A percentile compares a stretch with the other conserved stretches of the same genome.
These are phyloP conservation scores for Hyphantria cunea DNA, from an alignment of 1,140 invertebrate species.

Conservation along the genomic window DNA sequence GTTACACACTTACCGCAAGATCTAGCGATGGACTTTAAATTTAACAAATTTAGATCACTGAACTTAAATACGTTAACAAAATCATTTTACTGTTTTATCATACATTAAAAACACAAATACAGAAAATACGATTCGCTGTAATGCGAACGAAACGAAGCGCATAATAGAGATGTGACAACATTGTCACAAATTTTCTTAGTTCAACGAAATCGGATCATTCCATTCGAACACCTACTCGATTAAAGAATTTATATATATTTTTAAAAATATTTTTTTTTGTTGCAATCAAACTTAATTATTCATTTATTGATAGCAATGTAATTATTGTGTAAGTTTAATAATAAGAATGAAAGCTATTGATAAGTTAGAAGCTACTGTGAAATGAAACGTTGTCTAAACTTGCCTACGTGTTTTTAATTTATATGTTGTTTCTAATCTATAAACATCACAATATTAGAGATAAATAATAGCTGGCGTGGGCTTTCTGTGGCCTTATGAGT, in stretches of 20 bases:
- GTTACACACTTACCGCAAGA: constrained; percentile 71
- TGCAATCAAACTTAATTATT: no score
- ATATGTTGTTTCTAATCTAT: no score
- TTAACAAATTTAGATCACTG: constrained; percentile 53
- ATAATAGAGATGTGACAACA: constrained; percentile 37
- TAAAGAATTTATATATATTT: constrained; percentile 1
- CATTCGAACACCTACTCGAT: constrained; percentile 2
- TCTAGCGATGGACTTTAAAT: constrained; percentile 65
- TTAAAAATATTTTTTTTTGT: not conserved
- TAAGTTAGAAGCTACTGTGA: no score
- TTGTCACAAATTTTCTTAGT: not conserved
- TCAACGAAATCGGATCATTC: no score
- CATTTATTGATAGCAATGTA: no score
- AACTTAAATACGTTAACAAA: constrained; percentile 38
- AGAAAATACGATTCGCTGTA: constrained; percentile 42
- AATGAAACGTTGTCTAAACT: no score
- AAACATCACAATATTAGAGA: no score
- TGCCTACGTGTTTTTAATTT: no score
- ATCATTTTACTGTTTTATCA: constrained; percentile 49
- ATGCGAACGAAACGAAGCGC: constrained; percentile 46
- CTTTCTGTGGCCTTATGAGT: no score
- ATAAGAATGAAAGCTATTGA: no score
- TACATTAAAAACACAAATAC: constrained; percentile 47
- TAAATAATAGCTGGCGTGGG: not conserved
- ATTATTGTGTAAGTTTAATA: no score